phyloP scores from a whole-genome alignment of 2,888 invertebrate species.

The Eremobia ochroleuca region DNA sequence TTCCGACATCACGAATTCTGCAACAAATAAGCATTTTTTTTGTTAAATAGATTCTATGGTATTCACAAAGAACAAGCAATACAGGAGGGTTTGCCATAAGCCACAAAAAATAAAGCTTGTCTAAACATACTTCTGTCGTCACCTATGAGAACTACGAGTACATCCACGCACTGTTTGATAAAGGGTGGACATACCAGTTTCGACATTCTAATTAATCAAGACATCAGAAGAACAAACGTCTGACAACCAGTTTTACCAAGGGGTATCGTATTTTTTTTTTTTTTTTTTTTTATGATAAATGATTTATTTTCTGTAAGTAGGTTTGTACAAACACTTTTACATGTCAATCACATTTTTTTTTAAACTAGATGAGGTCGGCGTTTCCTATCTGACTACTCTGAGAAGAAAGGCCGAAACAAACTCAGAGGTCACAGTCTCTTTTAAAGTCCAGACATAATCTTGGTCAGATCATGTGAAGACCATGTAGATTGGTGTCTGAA shows the following conservation, averaged over 20 bases:
- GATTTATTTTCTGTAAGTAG: too few species aligned
- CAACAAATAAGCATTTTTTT: constrained; percentile 72
- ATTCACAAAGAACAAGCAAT: neutral
- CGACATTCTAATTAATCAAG: neutral
- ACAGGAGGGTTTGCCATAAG: neutral
- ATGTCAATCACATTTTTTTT: too few species aligned
- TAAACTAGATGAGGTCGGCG: too few species aligned
- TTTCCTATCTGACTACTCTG: too few species aligned
- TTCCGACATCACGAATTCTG: constrained; percentile 88
- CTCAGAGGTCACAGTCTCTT: too few species aligned
- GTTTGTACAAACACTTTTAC: too few species aligned
- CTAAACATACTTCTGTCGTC: neutral
- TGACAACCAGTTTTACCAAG: neutral
- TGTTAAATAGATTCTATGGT: neutral
- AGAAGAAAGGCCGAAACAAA: too few species aligned
- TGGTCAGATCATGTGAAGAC: too few species aligned
- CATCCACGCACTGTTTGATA: neutral
- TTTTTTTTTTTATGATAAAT: too few species aligned
- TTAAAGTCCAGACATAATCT: too few species aligned
- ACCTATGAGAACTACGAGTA: neutral
- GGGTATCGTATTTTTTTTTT: neutral
- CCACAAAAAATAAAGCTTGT: neutral
- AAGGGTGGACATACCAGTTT: neutral
- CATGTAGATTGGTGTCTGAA: too few species aligned
- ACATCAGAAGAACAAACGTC: neutral